Conservation (phyloP, 2,797 vertebrate genomes). For the Mormyrus proboscirostris region DNA sequence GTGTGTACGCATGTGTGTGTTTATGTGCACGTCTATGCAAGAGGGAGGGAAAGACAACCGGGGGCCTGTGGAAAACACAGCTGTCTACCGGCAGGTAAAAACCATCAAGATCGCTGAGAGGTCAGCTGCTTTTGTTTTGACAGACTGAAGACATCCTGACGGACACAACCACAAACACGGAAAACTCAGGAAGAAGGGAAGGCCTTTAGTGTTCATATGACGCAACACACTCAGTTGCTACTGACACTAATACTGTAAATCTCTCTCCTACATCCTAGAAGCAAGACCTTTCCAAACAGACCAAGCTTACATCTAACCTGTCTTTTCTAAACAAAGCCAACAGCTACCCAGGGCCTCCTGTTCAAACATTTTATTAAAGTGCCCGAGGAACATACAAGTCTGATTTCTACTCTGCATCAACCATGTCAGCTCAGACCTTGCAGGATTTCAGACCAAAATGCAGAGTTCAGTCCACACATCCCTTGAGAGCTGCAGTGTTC, state of each 20-base stretch:
- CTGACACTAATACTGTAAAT: neutral
- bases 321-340: neutral
- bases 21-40: neutral
- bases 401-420: neutral
- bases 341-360: neutral
- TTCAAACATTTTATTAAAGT: neutral
- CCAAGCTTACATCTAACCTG: neutral
- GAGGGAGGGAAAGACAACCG: neutral
- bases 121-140: conserved; percentile 11
- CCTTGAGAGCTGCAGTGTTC: neutral
- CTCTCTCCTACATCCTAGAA: neutral
- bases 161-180: conserved; percentile 27
- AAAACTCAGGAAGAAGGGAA: neutral
- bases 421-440: neutral
- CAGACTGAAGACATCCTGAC: neutral
- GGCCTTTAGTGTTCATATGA: neutral
- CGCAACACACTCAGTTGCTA: neutral
- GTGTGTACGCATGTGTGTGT: neutral
- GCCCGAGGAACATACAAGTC: neutral
- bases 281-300: conserved; percentile 13
- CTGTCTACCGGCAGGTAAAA: conserved; percentile 9
- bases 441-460: neutral
- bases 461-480: neutral
- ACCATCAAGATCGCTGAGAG: neutral
- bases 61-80: neutral